These are phyloP conservation scores for Betta splendens DNA, from an alignment of 2,797 vertebrate genomes.

Conservation along the genomic window DNA sequence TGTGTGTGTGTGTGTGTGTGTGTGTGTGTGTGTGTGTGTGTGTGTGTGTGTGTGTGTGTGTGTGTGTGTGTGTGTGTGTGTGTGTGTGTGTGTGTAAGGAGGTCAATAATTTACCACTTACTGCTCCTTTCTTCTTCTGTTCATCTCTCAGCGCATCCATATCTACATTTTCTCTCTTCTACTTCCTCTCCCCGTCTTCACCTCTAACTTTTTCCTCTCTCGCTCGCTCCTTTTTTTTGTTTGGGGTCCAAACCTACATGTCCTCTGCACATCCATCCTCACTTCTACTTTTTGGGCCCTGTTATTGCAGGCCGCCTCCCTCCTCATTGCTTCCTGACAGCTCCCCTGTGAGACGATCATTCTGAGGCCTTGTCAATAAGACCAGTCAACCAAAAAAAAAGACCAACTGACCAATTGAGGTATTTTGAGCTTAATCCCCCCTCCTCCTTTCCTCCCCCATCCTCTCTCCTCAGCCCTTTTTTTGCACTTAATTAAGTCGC, in stretches of 20 bases:
- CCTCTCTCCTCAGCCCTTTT: slow-evolving; percentile 71
- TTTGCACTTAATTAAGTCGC: slow-evolving; percentile 98
- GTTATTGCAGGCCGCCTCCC: neutral
- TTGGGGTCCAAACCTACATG: neutral
- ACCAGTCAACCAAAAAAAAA: slow-evolving; percentile 89
- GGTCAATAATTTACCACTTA: slow-evolving; percentile 90
- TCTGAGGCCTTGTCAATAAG: slow-evolving; percentile 91
- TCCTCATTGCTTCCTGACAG: slow-evolving; percentile 48
- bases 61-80: slow-evolving; percentile 16
- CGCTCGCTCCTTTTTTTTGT: neutral
- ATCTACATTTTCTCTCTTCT: neutral
- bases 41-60: slow-evolving; percentile 25
- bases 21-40: slow-evolving; percentile 40
- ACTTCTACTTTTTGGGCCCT: neutral
- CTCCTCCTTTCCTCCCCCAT: slow-evolving; percentile 41
- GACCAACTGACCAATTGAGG: slow-evolving; percentile 86
- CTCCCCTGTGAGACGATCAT: slow-evolving; percentile 89
- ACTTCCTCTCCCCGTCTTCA: slow-evolving; percentile 3
- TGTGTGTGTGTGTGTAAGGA: slow-evolving; percentile 52
- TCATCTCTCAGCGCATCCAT: slow-evolving; percentile 24
- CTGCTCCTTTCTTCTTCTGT: slow-evolving; percentile 44
- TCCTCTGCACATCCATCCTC: neutral
- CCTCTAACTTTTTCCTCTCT: slow-evolving; percentile 7
- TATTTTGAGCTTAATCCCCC: slow-evolving; percentile 82
- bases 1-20: slow-evolving; percentile 34